Conservation (phyloP, 2,797 vertebrate species). For the Urophycis tenuis region DNA sequence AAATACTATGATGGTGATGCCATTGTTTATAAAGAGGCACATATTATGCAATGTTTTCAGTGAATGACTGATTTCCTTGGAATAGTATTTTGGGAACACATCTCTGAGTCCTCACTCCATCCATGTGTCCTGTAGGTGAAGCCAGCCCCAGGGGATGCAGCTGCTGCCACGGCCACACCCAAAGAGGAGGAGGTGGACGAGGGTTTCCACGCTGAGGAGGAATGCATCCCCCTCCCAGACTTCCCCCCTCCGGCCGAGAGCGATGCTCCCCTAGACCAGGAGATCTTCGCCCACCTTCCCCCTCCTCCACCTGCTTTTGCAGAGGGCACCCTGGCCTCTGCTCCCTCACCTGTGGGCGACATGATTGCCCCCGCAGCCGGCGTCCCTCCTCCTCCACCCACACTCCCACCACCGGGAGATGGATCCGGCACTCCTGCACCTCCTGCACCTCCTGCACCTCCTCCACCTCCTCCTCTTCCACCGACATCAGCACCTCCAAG, state of each 20-base stretch:
- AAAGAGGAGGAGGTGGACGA: slow-evolving; percentile 81
- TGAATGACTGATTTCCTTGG: not conserved
- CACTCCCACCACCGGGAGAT: slow-evolving; percentile 27
- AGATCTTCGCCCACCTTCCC: slow-evolving; percentile 70
- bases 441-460: slow-evolving; percentile 43
- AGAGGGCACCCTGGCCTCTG: slow-evolving; percentile 63
- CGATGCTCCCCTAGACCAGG: slow-evolving; percentile 64
- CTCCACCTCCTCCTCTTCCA: slow-evolving; percentile 44
- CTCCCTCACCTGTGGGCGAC: slow-evolving; percentile 38
- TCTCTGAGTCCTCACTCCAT: not conserved
- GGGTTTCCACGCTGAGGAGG: slow-evolving; percentile 83
- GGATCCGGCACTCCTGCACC: slow-evolving; percentile 37
- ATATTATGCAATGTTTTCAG: too few species aligned
- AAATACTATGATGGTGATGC: not conserved
- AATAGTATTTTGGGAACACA: not conserved
- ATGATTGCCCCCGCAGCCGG: slow-evolving; percentile 2
- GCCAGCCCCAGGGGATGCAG: slow-evolving; percentile 23
- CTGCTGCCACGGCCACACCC: slow-evolving; percentile 28
- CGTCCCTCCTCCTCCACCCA: slow-evolving; percentile 45
- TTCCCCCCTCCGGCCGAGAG: slow-evolving; percentile 68
- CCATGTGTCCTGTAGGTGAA: slow-evolving; percentile 19
- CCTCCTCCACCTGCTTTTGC: slow-evolving; percentile 73
- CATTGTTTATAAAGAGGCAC: not conserved
- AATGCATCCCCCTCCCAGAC: slow-evolving; percentile 72
- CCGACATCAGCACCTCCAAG: slow-evolving; percentile 7